A percentile compares a stretch with the other conserved stretches of the same genome.
Conservation (phyloP, 1,140 invertebrate genomes). For the Melipona quadrifasciata region DNA sequence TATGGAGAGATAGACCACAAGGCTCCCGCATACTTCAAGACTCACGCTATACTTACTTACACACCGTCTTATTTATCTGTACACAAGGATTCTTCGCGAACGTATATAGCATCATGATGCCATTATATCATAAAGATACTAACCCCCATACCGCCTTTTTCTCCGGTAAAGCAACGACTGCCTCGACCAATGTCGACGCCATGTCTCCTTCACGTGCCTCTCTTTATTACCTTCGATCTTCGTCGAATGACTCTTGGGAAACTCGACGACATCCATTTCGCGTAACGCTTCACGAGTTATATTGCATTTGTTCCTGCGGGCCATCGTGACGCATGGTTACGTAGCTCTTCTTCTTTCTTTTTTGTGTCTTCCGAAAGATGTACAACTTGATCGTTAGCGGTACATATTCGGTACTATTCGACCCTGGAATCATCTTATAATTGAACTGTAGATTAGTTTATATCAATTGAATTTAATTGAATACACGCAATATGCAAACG, state of each 20-base stretch:
- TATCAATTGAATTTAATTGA: background rate
- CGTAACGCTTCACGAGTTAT: constrained; percentile 45
- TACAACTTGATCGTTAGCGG: background rate
- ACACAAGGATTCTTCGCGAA: constrained; percentile 19
- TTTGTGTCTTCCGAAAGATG: background rate
- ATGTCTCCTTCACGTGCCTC: constrained; percentile 64
- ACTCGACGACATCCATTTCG: constrained; percentile 60
- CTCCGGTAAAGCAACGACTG: constrained; percentile 27
- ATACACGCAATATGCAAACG: background rate
- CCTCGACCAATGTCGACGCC: constrained; percentile 62
- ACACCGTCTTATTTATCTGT: constrained; percentile 34
- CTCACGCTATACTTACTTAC: constrained; percentile 7
- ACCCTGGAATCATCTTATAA: background rate
- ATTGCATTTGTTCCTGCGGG: constrained; percentile 40
- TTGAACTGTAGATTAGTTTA: background rate
- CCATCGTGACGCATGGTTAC: background rate
- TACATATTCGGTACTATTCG: background rate
- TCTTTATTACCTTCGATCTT: constrained; percentile 68
- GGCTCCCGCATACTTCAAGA: constrained; percentile 53
- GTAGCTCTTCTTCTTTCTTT: background rate
- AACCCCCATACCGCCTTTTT: constrained; percentile 65
- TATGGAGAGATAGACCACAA: constrained; percentile 44
- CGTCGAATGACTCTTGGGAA: constrained; percentile 58
- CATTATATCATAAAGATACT: constrained; percentile 73
- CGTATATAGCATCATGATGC: constrained; percentile 50